These are phyloP conservation scores for Lethocerus indicus DNA, from an alignment of 1,140 invertebrate species.

Conservation along the genomic window DNA sequence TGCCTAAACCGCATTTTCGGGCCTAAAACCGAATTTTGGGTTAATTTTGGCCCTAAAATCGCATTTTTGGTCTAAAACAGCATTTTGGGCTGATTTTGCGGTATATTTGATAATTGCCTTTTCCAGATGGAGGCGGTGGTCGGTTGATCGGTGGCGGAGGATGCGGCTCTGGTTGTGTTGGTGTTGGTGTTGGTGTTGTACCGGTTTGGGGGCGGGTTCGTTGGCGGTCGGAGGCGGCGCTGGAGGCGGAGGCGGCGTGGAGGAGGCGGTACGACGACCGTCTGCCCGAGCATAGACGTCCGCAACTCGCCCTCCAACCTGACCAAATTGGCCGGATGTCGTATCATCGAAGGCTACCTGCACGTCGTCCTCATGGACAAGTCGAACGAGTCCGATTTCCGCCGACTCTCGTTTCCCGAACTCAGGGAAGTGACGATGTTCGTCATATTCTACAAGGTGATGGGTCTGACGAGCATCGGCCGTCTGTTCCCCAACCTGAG, in stretches of 20 bases:
- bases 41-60: too few species aligned
- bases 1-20: too few species aligned
- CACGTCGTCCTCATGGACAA: constrained; percentile 54
- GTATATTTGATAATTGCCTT: too few species aligned
- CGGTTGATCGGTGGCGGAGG: too few species aligned
- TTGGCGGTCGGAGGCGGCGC: neutral
- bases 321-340: constrained; percentile 52
- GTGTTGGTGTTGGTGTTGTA: too few species aligned
- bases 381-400: constrained; percentile 26
- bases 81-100: too few species aligned
- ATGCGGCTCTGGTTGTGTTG: too few species aligned
- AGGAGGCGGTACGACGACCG: neutral
- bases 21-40: too few species aligned
- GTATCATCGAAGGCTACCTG: constrained; percentile 70
- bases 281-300: constrained; percentile 10
- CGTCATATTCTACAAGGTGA: constrained; percentile 53
- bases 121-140: too few species aligned
- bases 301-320: constrained; percentile 28
- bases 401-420: constrained; percentile 44
- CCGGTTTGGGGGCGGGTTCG: too few species aligned
- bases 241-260: neutral
- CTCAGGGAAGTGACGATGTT: constrained; percentile 44
- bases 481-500: constrained; percentile 84
- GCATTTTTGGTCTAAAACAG: too few species aligned
- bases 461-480: constrained; percentile 54